Evolutionary conservation across 2,888 invertebrate species (phyloP), one percentile per base, ranked within the genome.

Genomic region (Automeris io): DNA sequence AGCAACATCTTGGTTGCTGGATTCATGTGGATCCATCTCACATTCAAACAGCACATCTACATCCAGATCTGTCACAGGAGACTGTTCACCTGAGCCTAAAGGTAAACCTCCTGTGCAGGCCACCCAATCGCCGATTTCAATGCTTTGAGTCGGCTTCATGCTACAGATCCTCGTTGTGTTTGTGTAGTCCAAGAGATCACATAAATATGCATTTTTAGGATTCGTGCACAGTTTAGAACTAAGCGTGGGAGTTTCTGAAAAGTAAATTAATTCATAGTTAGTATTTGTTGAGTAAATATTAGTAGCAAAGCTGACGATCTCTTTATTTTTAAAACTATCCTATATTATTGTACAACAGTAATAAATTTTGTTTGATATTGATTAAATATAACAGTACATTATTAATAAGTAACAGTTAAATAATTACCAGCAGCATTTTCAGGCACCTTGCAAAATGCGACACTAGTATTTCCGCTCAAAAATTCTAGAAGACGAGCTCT

Each of bases 401-500:
- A 21, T 3, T 13, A 16, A 2, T 25, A 9, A 11, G 11, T 36
- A 26, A 18, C 19, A 11, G 33, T n/a, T 21, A 16, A 29, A 32
- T 5, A 39, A 46, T 47, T 62, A 85, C 85, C 86, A 54, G 81
- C 83, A 42, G 82, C 81, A 66, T 82, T 81, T 61, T 85, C 86
- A 43, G 89, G 88, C 34, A 90, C 82, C 64, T 89, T 88, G 54
- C 90, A 90, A 51, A 90, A 90, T 1, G 88, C 88, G 25, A 90
- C 86, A 70, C 89, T 90, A 5, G 89, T 85, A 40, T 89, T 88
- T 36, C 89, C 89, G 37, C 75, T 82, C 34, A 90, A 63, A 51
- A 89, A 89, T 55, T 90, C 90, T 23, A 89, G 87, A 34, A 95
- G 87, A 56, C 92, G 92, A 57, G 89, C 88, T 60, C 90, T 89